Conservation (phyloP, 2,888 invertebrate genomes). For the Sympetrum striolatum region DNA sequence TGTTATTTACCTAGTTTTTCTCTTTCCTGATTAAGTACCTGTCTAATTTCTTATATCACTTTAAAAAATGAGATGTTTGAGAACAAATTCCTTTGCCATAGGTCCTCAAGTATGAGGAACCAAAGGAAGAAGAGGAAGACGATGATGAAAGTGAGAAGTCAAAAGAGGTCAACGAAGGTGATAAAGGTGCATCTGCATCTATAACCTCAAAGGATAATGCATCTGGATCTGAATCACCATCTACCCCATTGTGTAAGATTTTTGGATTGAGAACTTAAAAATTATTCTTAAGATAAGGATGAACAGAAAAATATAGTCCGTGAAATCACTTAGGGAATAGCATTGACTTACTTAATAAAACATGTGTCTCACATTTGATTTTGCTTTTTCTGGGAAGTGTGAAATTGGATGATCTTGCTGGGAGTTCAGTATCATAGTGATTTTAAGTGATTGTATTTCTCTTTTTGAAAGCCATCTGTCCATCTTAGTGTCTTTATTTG, state of each 20-base stretch:
- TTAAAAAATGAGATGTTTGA: neutral
- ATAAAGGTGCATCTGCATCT: constrained; percentile 36
- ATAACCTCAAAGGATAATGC: neutral
- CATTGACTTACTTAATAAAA: neutral
- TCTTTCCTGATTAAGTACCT: no score
- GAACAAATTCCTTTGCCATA: constrained; percentile 50
- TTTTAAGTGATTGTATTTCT: no score
- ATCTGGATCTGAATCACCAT: constrained; percentile 17
- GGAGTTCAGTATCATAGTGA: no score
- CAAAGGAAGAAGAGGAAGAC: constrained; percentile 12
- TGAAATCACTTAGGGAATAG: no score
- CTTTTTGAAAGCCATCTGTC: no score
- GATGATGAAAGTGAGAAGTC: constrained; percentile 44
- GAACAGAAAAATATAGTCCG: no score
- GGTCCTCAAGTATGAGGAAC: constrained; percentile 56
- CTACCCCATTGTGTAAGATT: constrained; percentile 2
- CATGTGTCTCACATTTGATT: neutral
- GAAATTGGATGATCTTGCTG: no score
- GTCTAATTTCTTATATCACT: no score
- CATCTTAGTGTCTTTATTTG: no score
- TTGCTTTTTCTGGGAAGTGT: neutral
- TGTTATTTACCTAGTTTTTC: no score
- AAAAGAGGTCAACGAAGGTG: constrained; percentile 48
- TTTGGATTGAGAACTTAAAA: neutral
- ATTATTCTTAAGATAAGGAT: no score